phyloP scores from a whole-genome alignment of 2,888 invertebrate species.

The Chalcis sispes region DNA sequence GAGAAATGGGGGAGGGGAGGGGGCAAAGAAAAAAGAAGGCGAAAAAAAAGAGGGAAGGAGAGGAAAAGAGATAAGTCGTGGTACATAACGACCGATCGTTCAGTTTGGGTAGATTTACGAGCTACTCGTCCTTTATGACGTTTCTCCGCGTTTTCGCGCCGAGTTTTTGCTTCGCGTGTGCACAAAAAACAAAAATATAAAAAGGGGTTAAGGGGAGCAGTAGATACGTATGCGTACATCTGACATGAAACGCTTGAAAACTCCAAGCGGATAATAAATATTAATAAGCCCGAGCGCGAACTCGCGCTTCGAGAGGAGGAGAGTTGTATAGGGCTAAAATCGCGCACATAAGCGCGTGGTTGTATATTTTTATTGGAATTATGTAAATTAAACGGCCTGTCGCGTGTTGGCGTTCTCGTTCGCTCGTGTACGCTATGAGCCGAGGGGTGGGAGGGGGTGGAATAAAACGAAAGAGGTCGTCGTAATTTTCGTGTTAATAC shows the following conservation, averaged over 20 bases:
- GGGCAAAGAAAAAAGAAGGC: background rate
- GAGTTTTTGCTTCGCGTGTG: slow-evolving; percentile 46
- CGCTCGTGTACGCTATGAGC: no score
- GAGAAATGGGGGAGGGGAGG: no score
- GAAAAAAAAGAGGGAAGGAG: background rate
- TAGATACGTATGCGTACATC: background rate
- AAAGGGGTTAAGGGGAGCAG: background rate
- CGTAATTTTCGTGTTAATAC: slow-evolving; percentile 20
- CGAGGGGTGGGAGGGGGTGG: background rate
- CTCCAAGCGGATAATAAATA: slow-evolving; percentile 56
- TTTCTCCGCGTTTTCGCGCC: slow-evolving; percentile 49
- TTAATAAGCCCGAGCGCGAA: slow-evolving; percentile 51
- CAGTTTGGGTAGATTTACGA: slow-evolving; percentile 52
- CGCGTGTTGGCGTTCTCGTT: slow-evolving; percentile 7
- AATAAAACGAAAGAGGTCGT: background rate
- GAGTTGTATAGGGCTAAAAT: background rate
- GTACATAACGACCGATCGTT: slow-evolving; percentile 45
- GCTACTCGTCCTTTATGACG: slow-evolving; percentile 44
- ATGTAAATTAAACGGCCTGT: slow-evolving; percentile 36
- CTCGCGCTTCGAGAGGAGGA: slow-evolving; percentile 2
- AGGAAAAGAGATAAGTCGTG: background rate
- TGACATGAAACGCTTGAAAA: slow-evolving; percentile 33
- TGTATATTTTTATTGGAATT: slow-evolving; percentile 51
- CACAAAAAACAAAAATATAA: slow-evolving; percentile 36
- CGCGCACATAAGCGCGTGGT: background rate